Evolutionary conservation across 1,140 invertebrate species (phyloP).

Genomic region (Thrips palmi): DNA sequence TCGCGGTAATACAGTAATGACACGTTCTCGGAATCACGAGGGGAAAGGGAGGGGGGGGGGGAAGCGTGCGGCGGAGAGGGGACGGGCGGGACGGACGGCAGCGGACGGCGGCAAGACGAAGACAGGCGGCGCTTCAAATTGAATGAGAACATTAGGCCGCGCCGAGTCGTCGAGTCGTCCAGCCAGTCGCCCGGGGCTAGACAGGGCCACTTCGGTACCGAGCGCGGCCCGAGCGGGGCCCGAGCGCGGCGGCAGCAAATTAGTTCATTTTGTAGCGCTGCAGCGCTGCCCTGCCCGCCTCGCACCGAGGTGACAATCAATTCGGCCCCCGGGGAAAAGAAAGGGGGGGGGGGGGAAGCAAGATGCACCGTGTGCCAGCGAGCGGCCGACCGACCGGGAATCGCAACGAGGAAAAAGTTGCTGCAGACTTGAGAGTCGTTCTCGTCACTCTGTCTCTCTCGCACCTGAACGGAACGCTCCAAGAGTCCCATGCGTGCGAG

Average conservation of each 20-base stretch:
- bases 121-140: constrained; percentile 7
- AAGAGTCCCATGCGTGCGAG: too few relatives aligned
- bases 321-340: background rate
- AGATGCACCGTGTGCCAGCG: too few relatives aligned
- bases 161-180: constrained; percentile 6
- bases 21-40: background rate
- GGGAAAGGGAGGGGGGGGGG: constrained; percentile 5
- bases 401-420: too few relatives aligned
- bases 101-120: constrained; percentile 5
- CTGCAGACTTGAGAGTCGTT: too few relatives aligned
- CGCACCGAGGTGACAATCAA: constrained; percentile 4
- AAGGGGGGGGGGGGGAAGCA: background rate
- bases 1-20: too few relatives aligned
- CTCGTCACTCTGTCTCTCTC: too few relatives aligned
- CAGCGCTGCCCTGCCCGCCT: constrained; percentile 10
- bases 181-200: too few relatives aligned
- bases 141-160: constrained; percentile 11
- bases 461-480: too few relatives aligned
- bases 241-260: background rate
- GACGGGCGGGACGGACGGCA: constrained; percentile 1
- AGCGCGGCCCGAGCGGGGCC: constrained; percentile 16
- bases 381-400: too few relatives aligned
- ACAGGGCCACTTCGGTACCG: too few relatives aligned
- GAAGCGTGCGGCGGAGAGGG: background rate
- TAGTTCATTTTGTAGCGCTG: constrained; percentile 11